Base-by-base conservation (phyloP, 92 coral and sea anemone species). In the Palythoa grandis region DNA sequence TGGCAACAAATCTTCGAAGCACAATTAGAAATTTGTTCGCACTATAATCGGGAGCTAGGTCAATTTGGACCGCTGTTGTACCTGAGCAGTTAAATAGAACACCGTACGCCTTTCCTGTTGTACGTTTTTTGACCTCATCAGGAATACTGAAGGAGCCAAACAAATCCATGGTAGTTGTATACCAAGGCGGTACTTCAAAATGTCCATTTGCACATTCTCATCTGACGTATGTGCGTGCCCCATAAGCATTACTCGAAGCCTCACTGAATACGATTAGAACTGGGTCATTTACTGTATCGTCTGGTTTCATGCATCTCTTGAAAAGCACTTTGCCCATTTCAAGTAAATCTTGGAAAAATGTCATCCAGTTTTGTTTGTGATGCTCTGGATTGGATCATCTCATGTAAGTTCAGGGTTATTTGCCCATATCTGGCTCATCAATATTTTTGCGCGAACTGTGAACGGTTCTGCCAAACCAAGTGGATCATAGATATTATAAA, bases 61-160 rank as follows among this genome's bases (percentile, higher is more conserved):
- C 92, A n/a, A 87, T 71, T 50, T 90, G 75, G 47, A 90, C 91
- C 47, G 91, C 93, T 90, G 91, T 83, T 24, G 87, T 73, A n/a
- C 84, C 90, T 70, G 74, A 52, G 66, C 90, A 82, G 63, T 75
- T 90, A 48, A 29, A 29, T 29, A 29, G 35, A 29, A 29, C 35
- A 29, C 35, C 35, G 35, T 29, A 29, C 35, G 35, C 35, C 35
- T 29, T 29, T 29, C 35, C 35, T 29, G 35, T 29, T 0, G 35
- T 29, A 29, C 35, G 35, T 1, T 29, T 29, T 29, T 29, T 29
- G 35, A 29, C 35, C 35, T 29, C 35, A 29, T 29, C 35, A 29
- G 70, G 77, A 68, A 68, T 68, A 74, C 85, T 84, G 50, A 88
- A 83, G 11, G 77, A 88, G 20, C 88, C 89, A 60, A 88, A 88